phyloP scores from a whole-genome alignment of 2,113 vertebrate genomes.

The Plectropomus leopardus region DNA sequence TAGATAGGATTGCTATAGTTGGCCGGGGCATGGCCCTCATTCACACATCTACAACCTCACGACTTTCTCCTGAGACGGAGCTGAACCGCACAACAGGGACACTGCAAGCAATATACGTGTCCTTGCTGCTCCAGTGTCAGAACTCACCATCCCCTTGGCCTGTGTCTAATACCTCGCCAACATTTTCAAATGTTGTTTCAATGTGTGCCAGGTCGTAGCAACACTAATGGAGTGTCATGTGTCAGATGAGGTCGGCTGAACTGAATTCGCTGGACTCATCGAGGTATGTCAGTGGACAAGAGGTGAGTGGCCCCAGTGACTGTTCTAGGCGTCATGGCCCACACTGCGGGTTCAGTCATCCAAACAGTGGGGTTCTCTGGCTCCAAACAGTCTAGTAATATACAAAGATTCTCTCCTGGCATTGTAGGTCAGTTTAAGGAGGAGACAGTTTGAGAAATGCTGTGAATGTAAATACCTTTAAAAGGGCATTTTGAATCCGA shows the following conservation, averaged over 20 bases:
- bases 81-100: slow-evolving; percentile 28
- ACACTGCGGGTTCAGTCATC: slow-evolving; percentile 49
- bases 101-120: slow-evolving; percentile 11
- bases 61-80: slow-evolving; percentile 38
- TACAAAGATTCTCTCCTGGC: slow-evolving; percentile 30
- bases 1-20: slow-evolving; percentile 51
- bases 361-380: slow-evolving; percentile 57
- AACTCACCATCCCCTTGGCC: slow-evolving; percentile 38
- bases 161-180: slow-evolving; percentile 51
- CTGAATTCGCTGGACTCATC: slow-evolving; percentile 42
- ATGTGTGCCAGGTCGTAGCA: slow-evolving; percentile 56
- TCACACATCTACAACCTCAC: slow-evolving; percentile 56
- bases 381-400: slow-evolving; percentile 59
- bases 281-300: slow-evolving; percentile 56
- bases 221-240: slow-evolving; percentile 59
- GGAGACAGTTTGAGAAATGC: slow-evolving; percentile 30
- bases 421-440: slow-evolving; percentile 32
- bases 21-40: slow-evolving; percentile 48
- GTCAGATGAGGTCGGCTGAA: slow-evolving; percentile 52
- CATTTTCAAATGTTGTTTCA: slow-evolving; percentile 58
- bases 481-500: slow-evolving; percentile 48
- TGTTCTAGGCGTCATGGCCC: slow-evolving; percentile 15
- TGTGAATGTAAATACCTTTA: slow-evolving; percentile 57
- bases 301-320: slow-evolving; percentile 59
- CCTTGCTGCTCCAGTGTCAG: slow-evolving; percentile 38